Conservation (phyloP, 2,888 invertebrate species). For the Stenolophus ochropezus region DNA sequence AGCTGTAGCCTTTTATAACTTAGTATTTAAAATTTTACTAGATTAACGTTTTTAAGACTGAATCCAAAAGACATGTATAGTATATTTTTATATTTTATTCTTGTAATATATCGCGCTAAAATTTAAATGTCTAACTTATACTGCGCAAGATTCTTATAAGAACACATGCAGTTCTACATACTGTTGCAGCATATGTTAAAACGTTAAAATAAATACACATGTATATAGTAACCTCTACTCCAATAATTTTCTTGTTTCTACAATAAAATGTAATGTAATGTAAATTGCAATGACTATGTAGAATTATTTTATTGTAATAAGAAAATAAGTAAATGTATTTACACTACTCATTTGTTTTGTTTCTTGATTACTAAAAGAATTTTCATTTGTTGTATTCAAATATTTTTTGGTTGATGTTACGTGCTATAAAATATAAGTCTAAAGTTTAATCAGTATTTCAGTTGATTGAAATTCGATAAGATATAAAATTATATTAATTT, state of each 20-base stretch:
- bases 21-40: background rate
- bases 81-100: background rate
- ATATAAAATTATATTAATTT: background rate
- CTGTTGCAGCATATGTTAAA: no score
- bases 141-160: background rate
- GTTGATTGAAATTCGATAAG: no score
- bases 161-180: no score
- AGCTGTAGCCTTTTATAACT: background rate
- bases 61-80: background rate
- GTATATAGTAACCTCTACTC: no score
- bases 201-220: no score
- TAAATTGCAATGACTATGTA: background rate
- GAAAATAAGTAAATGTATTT: background rate
- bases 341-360: background rate
- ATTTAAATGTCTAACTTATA: background rate
- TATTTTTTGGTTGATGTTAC: background rate
- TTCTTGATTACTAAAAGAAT: background rate
- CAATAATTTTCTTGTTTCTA: background rate
- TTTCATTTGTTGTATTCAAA: background rate
- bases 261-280: background rate
- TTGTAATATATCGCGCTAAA: background rate
- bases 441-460: no score
- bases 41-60: background rate
- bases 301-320: background rate
- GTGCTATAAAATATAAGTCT: no score